Percentiles rank a stretch among this genome's conserved stretches.
Conservation (phyloP, 2,888 invertebrate genomes). For the Erynnis tages region DNA sequence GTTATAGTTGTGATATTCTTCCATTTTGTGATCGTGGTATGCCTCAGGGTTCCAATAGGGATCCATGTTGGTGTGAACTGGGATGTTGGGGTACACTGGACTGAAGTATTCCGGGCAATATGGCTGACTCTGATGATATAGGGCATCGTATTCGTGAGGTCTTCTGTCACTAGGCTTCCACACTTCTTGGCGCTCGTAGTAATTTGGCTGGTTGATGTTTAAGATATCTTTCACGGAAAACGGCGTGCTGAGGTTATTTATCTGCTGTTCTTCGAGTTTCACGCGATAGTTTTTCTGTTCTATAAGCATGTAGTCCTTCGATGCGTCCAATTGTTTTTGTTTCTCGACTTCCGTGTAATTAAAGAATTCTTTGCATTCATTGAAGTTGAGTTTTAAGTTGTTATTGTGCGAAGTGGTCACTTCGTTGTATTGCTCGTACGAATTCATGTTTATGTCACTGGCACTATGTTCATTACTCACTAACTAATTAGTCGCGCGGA, state of each 20-base stretch:
- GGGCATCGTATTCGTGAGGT: slow-evolving; percentile 53
- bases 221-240: slow-evolving; percentile 72
- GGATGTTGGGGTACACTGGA: slow-evolving; percentile 57
- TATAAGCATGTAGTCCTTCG: slow-evolving; percentile 41
- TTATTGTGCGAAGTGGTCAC: slow-evolving; percentile 63
- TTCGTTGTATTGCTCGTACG: slow-evolving; percentile 67
- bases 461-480: slow-evolving; percentile 51
- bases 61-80: slow-evolving; percentile 57
- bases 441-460: slow-evolving; percentile 55
- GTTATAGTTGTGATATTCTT: slow-evolving; percentile 66
- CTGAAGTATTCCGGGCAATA: slow-evolving; percentile 62
- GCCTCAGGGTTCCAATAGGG: slow-evolving; percentile 62
- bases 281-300: slow-evolving; percentile 49
- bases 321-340: slow-evolving; percentile 41
- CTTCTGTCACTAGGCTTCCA: slow-evolving; percentile 60
- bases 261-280: slow-evolving; percentile 52
- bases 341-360: slow-evolving; percentile 47
- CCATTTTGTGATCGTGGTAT: slow-evolving; percentile 62
- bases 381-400: slow-evolving; percentile 56
- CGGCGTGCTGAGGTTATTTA: slow-evolving; percentile 55
- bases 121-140: slow-evolving; percentile 51
- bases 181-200: slow-evolving; percentile 58
- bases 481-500: slow-evolving; percentile 42
- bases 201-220: slow-evolving; percentile 59
- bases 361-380: slow-evolving; percentile 60